phyloP scores from a whole-genome alignment of 2,888 invertebrate genomes.

The Baccha elongata region DNA sequence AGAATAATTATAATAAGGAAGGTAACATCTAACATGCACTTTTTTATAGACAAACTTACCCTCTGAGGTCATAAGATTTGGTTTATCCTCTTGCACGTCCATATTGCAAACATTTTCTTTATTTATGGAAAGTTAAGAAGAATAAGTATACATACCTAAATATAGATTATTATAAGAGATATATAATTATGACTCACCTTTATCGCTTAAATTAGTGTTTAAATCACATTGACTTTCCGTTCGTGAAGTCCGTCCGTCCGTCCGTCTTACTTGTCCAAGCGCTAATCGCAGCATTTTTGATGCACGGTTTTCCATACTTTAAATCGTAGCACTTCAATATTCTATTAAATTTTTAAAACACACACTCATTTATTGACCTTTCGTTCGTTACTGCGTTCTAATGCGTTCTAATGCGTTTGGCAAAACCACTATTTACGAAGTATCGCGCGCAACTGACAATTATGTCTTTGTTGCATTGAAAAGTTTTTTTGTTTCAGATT shows the following conservation, averaged over 20 bases:
- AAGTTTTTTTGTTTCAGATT: conserved; percentile 1
- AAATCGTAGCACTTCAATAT: conserved; percentile 11
- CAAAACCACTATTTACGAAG: conserved; percentile 6
- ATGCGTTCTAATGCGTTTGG: conserved; percentile 15
- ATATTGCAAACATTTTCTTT: too few species aligned
- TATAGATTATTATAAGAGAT: background rate
- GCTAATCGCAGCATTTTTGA: conserved; percentile 22
- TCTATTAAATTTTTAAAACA: conserved; percentile 1
- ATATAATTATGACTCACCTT: conserved; percentile 1
- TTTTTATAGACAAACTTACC: background rate
- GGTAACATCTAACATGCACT: too few species aligned
- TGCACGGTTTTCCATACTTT: conserved; percentile 22
- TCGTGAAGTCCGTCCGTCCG: too few species aligned
- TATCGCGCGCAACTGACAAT: conserved; percentile 27
- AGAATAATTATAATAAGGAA: too few species aligned
- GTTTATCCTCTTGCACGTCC: background rate
- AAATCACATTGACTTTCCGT: conserved; percentile 1
- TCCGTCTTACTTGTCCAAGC: conserved; percentile 2
- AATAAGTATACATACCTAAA: background rate
- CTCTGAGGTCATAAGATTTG: background rate
- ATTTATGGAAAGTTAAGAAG: too few species aligned
- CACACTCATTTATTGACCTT: conserved; percentile 17
- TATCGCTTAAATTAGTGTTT: conserved; percentile 1
- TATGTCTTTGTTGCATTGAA: background rate
- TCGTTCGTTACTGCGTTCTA: conserved; percentile 22